Evolutionary conservation across 1,140 invertebrate genomes (phyloP), one percentile per base, ranked within the genome.

Genomic region (Zaprionus lachaisei): DNA sequence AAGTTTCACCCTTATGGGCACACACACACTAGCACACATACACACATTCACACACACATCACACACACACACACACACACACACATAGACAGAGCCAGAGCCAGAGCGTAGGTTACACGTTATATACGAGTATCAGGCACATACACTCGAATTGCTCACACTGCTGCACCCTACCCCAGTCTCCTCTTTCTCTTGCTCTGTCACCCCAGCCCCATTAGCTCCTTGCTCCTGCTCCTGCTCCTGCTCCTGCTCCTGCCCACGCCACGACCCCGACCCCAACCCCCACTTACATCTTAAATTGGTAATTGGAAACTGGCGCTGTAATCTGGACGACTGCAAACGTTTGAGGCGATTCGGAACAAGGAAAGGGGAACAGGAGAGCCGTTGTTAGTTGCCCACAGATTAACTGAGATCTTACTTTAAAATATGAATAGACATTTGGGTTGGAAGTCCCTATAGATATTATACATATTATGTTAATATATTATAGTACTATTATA

Each of bases 1-100:
- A 89, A 89, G 81, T 89, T 89, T 89, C 84, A 89, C 84, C 84
- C 84, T 89, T 81, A 73, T 57, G 58, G 44, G 26, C 38, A 66
- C 38, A 64, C 54, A 80, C 65, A 55, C 37, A 64, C 47, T 47
- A 24, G 67, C 20, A 54, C 65, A 55, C 22, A 73, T 20, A 28
- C 55, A 47, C n/a, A n/a, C n/a, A n/a, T n/a, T n/a, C 34, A 61
- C 31, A 34, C 41, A 28, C 17, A 57, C 26, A 72, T 11, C 22
- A 73, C 24, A 28, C 55, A 47, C 20, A 54, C 65, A 55, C 22
- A 73, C 24, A 28, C 55, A 47, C 34, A 61, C 31, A 34, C 41
- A 28, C 17, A 57, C 26, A 72, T 11, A 55, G 58, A 37, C 17
- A 67, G n/a, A 28, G 41, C 47, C 17, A 56, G 5, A 56, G 41